Conservation (phyloP, 2,797 vertebrate genomes). For the Mastacembelus armatus region DNA sequence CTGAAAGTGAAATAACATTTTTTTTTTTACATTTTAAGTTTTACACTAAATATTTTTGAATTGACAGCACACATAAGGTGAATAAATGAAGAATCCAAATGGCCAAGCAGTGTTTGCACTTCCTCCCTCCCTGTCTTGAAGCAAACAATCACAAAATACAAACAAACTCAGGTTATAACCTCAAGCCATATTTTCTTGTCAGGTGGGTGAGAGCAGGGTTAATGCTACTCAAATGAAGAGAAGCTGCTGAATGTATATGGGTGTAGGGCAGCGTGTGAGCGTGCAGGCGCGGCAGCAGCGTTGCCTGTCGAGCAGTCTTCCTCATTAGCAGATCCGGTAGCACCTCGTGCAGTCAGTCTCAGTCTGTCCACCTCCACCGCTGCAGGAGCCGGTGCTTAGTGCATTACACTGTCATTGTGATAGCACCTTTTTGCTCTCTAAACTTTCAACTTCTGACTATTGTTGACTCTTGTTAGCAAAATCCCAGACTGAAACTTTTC, state of each 20-base stretch:
- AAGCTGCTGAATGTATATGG: constrained; percentile 61
- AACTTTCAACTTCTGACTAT: constrained; percentile 29
- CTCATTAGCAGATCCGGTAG: constrained; percentile 60
- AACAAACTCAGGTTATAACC: constrained; percentile 34
- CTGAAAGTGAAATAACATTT: too few relatives aligned
- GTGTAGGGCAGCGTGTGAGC: constrained; percentile 15
- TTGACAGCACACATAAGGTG: too few relatives aligned
- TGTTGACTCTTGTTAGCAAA: constrained; percentile 35
- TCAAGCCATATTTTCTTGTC: constrained; percentile 21
- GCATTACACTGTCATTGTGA: background rate
- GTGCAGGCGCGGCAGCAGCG: constrained; percentile 11
- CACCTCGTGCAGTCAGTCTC: constrained; percentile 4
- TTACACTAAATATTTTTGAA: too few relatives aligned
- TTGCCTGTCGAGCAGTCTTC: constrained; percentile 37
- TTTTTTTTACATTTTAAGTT: too few relatives aligned
- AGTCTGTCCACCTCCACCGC: constrained; percentile 38
- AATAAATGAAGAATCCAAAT: too few relatives aligned
- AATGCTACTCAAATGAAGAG: constrained; percentile 34
- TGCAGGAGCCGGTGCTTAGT: constrained; percentile 10
- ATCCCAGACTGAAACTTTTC: constrained; percentile 25
- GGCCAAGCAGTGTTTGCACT: background rate
- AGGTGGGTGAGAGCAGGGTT: constrained; percentile 35
- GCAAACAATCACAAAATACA: constrained; percentile 5
- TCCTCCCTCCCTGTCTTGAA: background rate
- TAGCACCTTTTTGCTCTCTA: constrained; percentile 26